Conservation (phyloP, 2,888 invertebrate genomes). For the Psylliodes chrysocephalus region DNA sequence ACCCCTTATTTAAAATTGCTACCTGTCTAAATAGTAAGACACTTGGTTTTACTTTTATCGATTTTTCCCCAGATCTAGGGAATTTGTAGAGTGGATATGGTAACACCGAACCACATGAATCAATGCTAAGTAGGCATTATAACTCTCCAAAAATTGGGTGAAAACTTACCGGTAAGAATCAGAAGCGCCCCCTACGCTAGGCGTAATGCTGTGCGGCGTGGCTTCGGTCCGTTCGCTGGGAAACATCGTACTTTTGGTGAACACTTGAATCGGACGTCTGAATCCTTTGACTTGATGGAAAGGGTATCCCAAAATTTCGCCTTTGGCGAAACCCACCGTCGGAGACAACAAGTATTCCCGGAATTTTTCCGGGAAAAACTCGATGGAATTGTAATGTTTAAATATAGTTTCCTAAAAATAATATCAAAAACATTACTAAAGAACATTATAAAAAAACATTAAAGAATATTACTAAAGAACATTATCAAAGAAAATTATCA, state of each 20-base stretch:
- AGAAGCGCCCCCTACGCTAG: conserved; percentile 38
- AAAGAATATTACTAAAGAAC: no score
- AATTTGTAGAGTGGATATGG: no score
- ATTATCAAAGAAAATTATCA: no score
- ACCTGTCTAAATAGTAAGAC: no score
- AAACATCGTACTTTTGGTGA: conserved; percentile 64
- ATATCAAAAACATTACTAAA: no score
- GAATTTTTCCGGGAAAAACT: conserved; percentile 92
- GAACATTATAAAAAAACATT: no score
- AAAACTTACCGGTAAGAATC: conserved; percentile 31
- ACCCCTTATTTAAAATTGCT: no score
- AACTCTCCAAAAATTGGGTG: no score
- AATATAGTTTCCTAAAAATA: conserved; percentile 82
- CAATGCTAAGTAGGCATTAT: no score
- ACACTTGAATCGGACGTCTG: conserved; percentile 79
- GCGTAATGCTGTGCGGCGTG: conserved; percentile 52
- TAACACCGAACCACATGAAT: no score
- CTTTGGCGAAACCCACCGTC: conserved; percentile 92
- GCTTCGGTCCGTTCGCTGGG: conserved; percentile 61
- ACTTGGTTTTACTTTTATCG: no score
- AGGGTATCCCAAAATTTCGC: conserved; percentile 82
- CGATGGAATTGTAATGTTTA: conserved; percentile 85
- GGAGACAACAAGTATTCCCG: conserved; percentile 89
- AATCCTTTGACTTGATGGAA: conserved; percentile 88
- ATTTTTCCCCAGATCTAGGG: no score